Base-by-base conservation (phyloP, 2,113 vertebrate genomes). In the Stigmatopora nigra region DNA sequence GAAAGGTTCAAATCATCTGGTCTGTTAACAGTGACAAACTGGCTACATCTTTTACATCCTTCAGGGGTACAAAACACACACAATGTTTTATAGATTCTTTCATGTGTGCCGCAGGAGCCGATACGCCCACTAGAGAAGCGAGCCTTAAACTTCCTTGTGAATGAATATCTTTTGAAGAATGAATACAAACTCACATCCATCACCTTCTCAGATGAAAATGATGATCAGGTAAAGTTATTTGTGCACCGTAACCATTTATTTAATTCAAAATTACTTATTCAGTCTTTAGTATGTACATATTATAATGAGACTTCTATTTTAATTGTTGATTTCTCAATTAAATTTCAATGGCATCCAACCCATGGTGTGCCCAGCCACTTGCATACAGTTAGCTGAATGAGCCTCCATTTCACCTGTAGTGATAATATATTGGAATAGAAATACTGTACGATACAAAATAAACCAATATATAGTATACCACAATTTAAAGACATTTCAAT, bases 121-220 rank as follows among this genome's bases (percentile, higher is more conserved):
- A 94, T 97, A 82, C 96, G 95, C 84, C 92, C 93, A 89, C 93
- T 99, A 90, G 97, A 98, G 86, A 99, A 98, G 92, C 93, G 95
- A 94, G 97, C 96, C 88, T 93, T 99, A 91, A 98, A 99, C 90
- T 99, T 99, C 91, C 92, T 99, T 91, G 97, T 99, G 81, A 99
- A 98, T 88, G 96, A 98, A 84, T 99, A 95, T 94, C 95, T 98
- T 90, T 91, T 98, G 88, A 98, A 96, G 91, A 97, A 95, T 85
- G 95, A 96, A 82, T 94, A 95, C 88, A 99, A 99, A 75, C 95
- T 99, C 69, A 96, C 96, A 47, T 92, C 96, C 80, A 99, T 99
- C 89, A 99, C 97, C 2, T 99, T 99, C 91, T 99, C 97, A 63
- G 97, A 99, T 93, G 97, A 99, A 91, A 99, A 95, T 79, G 96